These are phyloP conservation scores for Mus musculus DNA, from an alignment of 2,113 vertebrate species.

Conservation along the genomic window GRCm39 chr3:46429001-46429500, in stretches of 20 bases:
- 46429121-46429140: background rate
- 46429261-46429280: background rate
- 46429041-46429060: background rate
- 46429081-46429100: background rate
- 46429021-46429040: background rate
- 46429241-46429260: background rate
- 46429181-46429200: background rate
- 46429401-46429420: too few species aligned
- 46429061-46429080: background rate
- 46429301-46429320: background rate
- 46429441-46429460: too few species aligned
- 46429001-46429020: background rate
- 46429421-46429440: too few species aligned
- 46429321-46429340: too few species aligned
- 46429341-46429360: too few species aligned
- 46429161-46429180: background rate
- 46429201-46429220: background rate
- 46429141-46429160: background rate
- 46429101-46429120: background rate
- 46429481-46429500: background rate
- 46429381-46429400: too few species aligned
- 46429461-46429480: too few species aligned
- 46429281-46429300: background rate
- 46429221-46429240: background rate
- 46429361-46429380: too few species aligned